phyloP scores from a whole-genome alignment of 2,113 vertebrate genomes.

The Panurus biarmicus region DNA sequence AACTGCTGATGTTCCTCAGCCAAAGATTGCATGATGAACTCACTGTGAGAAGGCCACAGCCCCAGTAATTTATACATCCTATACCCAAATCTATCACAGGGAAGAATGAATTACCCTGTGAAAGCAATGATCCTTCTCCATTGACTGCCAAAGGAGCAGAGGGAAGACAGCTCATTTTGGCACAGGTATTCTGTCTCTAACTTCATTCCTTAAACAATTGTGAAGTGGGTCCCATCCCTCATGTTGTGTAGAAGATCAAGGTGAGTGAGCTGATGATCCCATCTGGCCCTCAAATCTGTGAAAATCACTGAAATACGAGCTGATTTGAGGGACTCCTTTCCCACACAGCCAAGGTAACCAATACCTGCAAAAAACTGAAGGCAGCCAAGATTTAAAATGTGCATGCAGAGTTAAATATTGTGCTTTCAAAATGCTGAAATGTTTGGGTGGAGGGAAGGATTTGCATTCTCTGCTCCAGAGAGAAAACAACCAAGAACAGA shows the following conservation, averaged over 20 bases:
- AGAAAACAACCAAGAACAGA: not conserved
- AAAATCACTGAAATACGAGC: not conserved
- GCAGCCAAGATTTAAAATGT: not conserved
- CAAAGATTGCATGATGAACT: not conserved
- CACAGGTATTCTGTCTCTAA: not conserved
- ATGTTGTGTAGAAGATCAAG: not conserved
- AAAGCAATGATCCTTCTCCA: not conserved
- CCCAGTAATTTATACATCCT: not conserved
- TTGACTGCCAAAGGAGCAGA: not conserved
- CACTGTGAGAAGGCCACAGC: not conserved
- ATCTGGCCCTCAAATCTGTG: not conserved
- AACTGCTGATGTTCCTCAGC: not conserved
- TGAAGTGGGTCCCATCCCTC: not conserved
- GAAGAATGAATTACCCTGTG: not conserved
- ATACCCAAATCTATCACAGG: not conserved
- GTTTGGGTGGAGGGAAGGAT: not conserved
- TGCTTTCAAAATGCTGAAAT: not conserved
- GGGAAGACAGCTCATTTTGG: not conserved
- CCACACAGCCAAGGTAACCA: not conserved
- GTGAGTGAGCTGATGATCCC: not conserved
- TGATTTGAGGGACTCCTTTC: not conserved
- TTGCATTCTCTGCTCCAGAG: not conserved
- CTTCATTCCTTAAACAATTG: not conserved
- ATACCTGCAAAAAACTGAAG: not conserved
- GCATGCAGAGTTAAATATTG: not conserved